Evolutionary conservation across 2,888 invertebrate species (phyloP).

Genomic region (Disparrhopalites patrizii): DNA sequence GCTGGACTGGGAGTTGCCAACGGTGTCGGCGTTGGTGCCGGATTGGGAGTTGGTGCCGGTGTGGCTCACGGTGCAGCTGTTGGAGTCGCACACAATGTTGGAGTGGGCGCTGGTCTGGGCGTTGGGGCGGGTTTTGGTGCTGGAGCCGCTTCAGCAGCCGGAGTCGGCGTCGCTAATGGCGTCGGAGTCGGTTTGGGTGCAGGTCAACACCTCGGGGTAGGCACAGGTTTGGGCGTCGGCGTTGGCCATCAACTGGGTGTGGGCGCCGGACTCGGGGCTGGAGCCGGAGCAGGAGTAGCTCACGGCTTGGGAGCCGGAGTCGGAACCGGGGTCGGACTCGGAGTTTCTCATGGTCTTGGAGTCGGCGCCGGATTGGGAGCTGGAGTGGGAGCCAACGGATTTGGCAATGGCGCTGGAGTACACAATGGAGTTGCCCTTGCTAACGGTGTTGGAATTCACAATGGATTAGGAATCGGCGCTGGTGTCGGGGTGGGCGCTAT

Average conservation of each 20-base stretch:
- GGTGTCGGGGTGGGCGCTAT: neutral
- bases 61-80: neutral
- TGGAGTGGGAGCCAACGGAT: neutral
- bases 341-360: neutral
- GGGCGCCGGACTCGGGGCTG: neutral
- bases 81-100: neutral
- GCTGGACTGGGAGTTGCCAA: neutral
- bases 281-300: neutral
- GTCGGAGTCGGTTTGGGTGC: neutral
- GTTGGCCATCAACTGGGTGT: neutral
- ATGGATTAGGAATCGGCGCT: neutral
- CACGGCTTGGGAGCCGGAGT: neutral
- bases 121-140: neutral
- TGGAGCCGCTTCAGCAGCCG: neutral
- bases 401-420: neutral
- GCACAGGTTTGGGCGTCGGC: neutral
- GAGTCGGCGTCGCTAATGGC: neutral
- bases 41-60: neutral
- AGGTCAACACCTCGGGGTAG: neutral
- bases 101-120: neutral
- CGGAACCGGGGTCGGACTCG: neutral
- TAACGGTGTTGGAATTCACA: neutral
- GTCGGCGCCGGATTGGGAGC: neutral
- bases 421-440: neutral
- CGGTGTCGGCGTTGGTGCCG: neutral